Base-by-base conservation (phyloP, 2,113 vertebrate genomes). In the Miniopterus natalensis region DNA sequence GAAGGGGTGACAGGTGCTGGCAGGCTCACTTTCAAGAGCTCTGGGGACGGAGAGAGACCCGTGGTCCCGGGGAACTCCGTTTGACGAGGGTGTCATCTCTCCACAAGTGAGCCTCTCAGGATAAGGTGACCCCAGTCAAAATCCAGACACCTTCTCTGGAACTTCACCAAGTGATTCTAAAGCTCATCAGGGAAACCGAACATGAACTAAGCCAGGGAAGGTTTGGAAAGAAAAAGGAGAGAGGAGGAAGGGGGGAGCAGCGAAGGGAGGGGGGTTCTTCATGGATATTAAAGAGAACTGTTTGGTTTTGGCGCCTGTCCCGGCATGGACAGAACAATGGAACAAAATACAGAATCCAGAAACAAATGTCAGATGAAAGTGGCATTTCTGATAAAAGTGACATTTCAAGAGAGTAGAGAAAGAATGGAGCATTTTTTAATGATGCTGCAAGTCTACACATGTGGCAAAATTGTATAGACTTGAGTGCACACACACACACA, bases 91-190 rank as follows among this genome's bases (percentile, higher is more conserved):
- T 89, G 68, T 86, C 61, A 45, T 86, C 85, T 96, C 92, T 78
- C 86, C 68, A 93, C 92, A 95, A 91, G 71, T 61, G 78, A 90
- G 45, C 78, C 87, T 95, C 92, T 96, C 85, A 90, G 84, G 83
- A 88, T 68, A 92, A 92, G 91, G 79, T 31, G 66, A 63, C 36
- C 31, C 73, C 31, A 86, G 55, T 84, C 55, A 96, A 66, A 95
- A 84, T 78, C 84, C 74, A 84, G 42, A 55, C 81, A 83, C 83
- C 20, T 61, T 73, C 83, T 92, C 92, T 89, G 84, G 36, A 78
- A 78, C 18, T 47, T 93, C 59, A 45, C 70, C 42, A 53, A 79
- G 59, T 29, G 63, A 63, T 78, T 96, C 79, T 70, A 40, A 75
- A 86, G 57, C 88, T 86, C 51, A 73, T 85, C 74, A 63, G 65